phyloP scores from a whole-genome alignment of 2,113 vertebrate genomes.

The Stomatorhinus ivindoensis region DNA sequence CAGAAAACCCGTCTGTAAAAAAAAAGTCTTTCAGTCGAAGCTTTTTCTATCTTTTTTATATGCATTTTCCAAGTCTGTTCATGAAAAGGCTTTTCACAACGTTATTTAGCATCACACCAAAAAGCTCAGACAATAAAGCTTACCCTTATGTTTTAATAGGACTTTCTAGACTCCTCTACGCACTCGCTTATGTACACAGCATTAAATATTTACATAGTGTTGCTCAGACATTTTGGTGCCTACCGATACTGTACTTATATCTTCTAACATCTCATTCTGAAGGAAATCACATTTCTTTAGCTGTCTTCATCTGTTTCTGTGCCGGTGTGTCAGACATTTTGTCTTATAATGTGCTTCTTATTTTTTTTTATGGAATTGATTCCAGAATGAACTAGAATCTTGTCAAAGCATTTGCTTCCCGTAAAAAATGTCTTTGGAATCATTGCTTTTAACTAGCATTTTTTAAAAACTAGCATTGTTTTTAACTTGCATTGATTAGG shows the following conservation, averaged over 20 bases:
- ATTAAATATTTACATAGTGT: neutral
- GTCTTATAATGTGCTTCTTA: neutral
- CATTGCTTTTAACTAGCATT: neutral
- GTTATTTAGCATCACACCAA: neutral
- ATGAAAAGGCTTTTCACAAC: neutral
- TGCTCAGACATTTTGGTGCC: neutral
- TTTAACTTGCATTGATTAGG: neutral
- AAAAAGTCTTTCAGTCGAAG: neutral
- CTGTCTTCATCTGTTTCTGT: neutral
- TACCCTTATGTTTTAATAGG: neutral
- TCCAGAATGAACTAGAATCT: neutral
- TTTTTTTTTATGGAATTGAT: neutral
- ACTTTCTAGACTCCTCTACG: neutral
- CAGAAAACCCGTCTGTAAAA: neutral
- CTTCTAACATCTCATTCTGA: constrained; percentile 1
- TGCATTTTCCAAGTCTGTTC: neutral
- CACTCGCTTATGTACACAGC: neutral
- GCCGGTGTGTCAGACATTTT: neutral
- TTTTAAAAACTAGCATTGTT: neutral
- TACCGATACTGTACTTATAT: neutral
- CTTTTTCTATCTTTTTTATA: neutral
- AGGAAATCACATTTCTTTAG: neutral
- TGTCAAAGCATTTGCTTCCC: neutral
- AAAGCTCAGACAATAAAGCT: neutral
- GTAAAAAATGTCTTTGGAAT: neutral